Evolutionary conservation across 2,888 invertebrate genomes (phyloP).

Genomic region (Metopia argyrocephala): DNA sequence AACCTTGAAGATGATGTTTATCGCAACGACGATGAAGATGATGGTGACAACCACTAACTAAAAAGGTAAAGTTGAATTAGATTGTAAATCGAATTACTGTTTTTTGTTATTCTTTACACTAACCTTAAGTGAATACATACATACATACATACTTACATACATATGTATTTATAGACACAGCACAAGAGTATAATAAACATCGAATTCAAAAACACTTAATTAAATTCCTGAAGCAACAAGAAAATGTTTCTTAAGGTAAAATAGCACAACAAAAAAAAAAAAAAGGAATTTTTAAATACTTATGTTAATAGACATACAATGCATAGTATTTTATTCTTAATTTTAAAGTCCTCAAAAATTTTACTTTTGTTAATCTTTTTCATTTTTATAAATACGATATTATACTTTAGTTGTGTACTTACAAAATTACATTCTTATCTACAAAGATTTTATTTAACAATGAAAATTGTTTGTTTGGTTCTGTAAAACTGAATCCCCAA

Average conservation of each 20-base stretch:
- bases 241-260: too few relatives aligned
- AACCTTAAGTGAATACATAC: neutral
- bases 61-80: constrained; percentile 42
- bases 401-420: too few relatives aligned
- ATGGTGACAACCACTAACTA: constrained; percentile 8
- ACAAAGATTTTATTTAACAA: neutral
- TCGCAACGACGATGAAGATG: neutral
- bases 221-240: neutral
- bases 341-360: too few relatives aligned
- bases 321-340: too few relatives aligned
- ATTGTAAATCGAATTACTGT: constrained; percentile 35
- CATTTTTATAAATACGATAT: too few relatives aligned
- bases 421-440: neutral
- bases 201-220: neutral
- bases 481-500: neutral
- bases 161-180: neutral
- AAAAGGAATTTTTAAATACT: too few relatives aligned
- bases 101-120: neutral
- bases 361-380: too few relatives aligned
- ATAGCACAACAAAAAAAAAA: too few relatives aligned
- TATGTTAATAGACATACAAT: too few relatives aligned
- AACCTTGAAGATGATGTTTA: constrained; percentile 50
- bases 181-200: neutral
- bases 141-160: neutral
- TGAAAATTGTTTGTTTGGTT: neutral